phyloP scores from a whole-genome alignment of 2,888 invertebrate genomes.

The Lithophane ornitopus region DNA sequence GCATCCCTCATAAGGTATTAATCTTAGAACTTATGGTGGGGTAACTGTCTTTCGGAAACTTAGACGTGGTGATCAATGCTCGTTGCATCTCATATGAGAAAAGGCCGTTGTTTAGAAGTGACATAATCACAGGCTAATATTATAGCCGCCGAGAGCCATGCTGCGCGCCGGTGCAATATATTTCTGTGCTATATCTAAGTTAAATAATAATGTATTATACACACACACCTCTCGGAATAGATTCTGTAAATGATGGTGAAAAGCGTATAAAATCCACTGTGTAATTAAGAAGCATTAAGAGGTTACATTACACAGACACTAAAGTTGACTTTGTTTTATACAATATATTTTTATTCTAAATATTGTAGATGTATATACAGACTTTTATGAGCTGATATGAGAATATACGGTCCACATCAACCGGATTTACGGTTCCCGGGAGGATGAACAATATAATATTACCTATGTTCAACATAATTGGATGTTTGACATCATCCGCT shows the following conservation, averaged over 20 bases:
- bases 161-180: background rate
- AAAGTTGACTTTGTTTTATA: background rate
- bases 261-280: too few relatives aligned
- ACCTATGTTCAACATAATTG: constrained; percentile 14
- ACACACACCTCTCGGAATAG: too few relatives aligned
- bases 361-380: background rate
- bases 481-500: constrained; percentile 21
- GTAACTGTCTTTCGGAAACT: background rate
- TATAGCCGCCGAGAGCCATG: background rate
- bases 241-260: too few relatives aligned
- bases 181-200: too few relatives aligned
- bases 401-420: background rate
- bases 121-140: too few relatives aligned
- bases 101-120: too few relatives aligned
- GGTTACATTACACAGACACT: background rate
- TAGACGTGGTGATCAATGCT: background rate
- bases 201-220: too few relatives aligned
- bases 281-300: too few relatives aligned
- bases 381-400: constrained; percentile 1
- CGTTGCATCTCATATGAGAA: too few relatives aligned
- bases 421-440: constrained; percentile 8
- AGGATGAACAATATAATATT: constrained; percentile 18
- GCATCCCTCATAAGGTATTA: background rate
- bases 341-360: background rate
- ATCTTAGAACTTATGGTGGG: background rate